A percentile compares a stretch with the other conserved stretches of the same genome.
These are phyloP conservation scores for Laupala kohalensis DNA, from an alignment of 1,140 invertebrate genomes.

Conservation along the genomic window DNA sequence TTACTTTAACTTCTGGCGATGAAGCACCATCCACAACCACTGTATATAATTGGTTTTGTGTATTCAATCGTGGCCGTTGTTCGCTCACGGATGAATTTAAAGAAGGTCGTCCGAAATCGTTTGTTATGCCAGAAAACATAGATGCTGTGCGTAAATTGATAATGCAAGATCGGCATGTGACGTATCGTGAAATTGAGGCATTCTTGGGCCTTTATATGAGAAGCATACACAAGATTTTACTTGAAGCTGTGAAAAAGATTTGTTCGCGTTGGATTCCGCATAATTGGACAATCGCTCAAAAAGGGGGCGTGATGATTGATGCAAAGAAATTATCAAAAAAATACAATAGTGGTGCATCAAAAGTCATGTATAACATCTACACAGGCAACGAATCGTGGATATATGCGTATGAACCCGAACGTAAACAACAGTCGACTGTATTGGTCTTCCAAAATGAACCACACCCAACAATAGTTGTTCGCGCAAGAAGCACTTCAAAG, in stretches of 20 bases:
- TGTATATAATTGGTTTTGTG: conserved; percentile 4
- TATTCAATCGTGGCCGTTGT: conserved; percentile 11
- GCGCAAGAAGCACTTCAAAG: too few species aligned
- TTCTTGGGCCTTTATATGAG: conserved; percentile 17
- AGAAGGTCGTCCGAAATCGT: conserved; percentile 20
- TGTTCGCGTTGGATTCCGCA: neutral
- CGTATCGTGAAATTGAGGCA: conserved; percentile 19
- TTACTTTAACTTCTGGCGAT: too few species aligned
- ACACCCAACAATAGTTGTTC: too few species aligned
- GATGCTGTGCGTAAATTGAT: conserved; percentile 19
- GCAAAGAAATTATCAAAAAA: too few species aligned
- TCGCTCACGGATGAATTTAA: conserved; percentile 13
- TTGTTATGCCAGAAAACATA: conserved; percentile 20
- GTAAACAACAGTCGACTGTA: too few species aligned
- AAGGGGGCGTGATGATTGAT: neutral
- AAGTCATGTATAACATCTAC: too few species aligned
- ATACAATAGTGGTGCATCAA: too few species aligned
- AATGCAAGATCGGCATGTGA: conserved; percentile 20
- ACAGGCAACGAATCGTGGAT: too few species aligned
- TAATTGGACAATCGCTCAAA: neutral
- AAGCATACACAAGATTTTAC: conserved; percentile 20
- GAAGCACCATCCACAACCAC: too few species aligned
- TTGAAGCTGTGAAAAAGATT: conserved; percentile 13
- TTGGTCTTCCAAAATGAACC: too few species aligned
- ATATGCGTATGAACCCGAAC: too few species aligned